Evolutionary conservation across 2,888 invertebrate genomes (phyloP).

Genomic region (Dasypogon diadema): DNA sequence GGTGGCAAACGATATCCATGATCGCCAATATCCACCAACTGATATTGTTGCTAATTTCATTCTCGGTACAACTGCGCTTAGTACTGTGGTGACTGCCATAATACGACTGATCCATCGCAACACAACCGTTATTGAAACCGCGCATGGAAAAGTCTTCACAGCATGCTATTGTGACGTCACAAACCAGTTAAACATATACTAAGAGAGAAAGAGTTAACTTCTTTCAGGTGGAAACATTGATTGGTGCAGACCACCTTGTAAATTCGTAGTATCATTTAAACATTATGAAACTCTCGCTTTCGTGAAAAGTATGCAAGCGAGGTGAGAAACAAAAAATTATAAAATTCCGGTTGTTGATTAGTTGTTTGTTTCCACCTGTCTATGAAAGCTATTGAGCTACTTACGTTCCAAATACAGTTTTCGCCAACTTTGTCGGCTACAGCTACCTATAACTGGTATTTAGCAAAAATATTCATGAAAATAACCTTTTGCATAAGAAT

Average conservation of each 20-base stretch:
- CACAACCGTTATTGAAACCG: conserved; percentile 18
- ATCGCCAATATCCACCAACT: too few species aligned
- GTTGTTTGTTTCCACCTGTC: conserved; percentile 7
- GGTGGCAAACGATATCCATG: too few species aligned
- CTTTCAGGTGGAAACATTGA: not conserved
- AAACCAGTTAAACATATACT: conserved; percentile 19
- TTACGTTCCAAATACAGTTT: not conserved
- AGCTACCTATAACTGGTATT: not conserved
- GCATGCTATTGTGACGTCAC: conserved; percentile 24
- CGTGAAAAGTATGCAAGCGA: conserved; percentile 31
- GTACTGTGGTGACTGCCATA: conserved; percentile 9
- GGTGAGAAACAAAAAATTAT: conserved; percentile 22
- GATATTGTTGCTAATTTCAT: too few species aligned
- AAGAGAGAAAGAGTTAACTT: conserved; percentile 4
- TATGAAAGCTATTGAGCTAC: conserved; percentile 8
- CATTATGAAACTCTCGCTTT: conserved; percentile 45
- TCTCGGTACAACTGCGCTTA: not conserved
- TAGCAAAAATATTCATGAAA: not conserved
- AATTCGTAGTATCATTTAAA: conserved; percentile 12
- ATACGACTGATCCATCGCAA: conserved; percentile 5
- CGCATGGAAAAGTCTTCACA: not conserved
- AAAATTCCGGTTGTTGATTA: conserved; percentile 33
- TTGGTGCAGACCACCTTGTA: not conserved
- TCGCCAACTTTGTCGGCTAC: not conserved
- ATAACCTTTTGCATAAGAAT: not conserved